These are phyloP conservation scores for Erythrocebus patas DNA, from an alignment of 2,113 vertebrate species.

Conservation along the genomic window DNA sequence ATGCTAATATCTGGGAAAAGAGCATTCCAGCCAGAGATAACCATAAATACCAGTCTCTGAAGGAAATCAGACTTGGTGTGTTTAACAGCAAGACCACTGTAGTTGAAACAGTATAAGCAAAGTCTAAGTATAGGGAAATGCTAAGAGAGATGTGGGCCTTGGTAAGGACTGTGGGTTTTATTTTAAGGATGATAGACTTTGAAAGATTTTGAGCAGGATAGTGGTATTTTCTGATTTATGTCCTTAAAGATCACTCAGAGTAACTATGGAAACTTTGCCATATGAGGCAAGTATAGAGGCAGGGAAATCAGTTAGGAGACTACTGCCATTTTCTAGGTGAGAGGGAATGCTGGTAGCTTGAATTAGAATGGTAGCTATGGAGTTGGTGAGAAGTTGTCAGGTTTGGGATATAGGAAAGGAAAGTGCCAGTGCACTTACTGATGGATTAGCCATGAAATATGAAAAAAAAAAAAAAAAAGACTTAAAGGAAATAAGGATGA, in stretches of 20 bases:
- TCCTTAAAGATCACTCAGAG: background rate
- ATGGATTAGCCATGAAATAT: background rate
- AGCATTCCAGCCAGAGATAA: background rate
- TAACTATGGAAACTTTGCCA: background rate
- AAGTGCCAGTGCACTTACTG: background rate
- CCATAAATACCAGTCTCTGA: background rate
- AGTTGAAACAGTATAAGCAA: background rate
- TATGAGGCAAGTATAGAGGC: background rate
- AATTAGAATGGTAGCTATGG: background rate
- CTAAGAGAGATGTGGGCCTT: background rate
- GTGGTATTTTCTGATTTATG: background rate
- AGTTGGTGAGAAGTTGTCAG: background rate
- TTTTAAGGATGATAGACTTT: background rate
- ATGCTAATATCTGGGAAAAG: background rate
- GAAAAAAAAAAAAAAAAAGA: background rate
- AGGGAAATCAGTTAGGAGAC: background rate
- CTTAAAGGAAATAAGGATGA: background rate
- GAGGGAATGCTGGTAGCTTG: background rate
- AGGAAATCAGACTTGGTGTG: background rate
- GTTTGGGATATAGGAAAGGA: background rate
- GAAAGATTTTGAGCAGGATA: background rate
- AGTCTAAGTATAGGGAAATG: background rate
- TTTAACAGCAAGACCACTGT: background rate
- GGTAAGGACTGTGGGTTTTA: background rate
- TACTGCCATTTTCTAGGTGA: background rate